phyloP scores from a whole-genome alignment of 2,797 vertebrate species.

The Atherinosoma microstoma region DNA sequence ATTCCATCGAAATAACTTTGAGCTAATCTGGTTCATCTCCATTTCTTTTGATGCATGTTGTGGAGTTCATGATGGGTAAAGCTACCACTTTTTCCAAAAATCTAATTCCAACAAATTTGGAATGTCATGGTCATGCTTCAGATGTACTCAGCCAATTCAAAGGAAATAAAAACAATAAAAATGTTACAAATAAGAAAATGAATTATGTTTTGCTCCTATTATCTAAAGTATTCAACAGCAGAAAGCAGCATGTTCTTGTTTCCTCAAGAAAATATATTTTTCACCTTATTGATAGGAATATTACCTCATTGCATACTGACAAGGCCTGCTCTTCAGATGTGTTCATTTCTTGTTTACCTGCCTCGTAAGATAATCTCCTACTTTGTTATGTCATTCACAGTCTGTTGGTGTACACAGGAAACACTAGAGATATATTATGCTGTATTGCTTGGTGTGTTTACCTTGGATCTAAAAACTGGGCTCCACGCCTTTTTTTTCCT shows the following conservation, averaged over 20 bases:
- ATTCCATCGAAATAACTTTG: no score
- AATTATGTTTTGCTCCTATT: not conserved
- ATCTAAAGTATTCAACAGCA: not conserved
- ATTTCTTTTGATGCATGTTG: not conserved
- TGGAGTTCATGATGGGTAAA: no score
- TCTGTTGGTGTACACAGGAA: constrained; percentile 18
- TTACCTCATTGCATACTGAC: not conserved
- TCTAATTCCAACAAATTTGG: not conserved
- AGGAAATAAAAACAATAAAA: not conserved
- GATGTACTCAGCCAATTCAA: not conserved
- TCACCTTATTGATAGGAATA: not conserved
- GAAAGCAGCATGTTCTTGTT: not conserved
- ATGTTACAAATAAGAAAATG: not conserved
- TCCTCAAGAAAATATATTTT: not conserved
- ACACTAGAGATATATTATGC: constrained; percentile 26
- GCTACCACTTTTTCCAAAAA: not conserved
- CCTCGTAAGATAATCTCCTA: not conserved
- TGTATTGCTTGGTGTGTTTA: constrained; percentile 49
- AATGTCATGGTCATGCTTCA: not conserved
- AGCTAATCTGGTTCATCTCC: not conserved
- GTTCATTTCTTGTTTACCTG: not conserved
- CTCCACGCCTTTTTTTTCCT: constrained; percentile 38
- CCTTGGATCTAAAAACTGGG: constrained; percentile 43
- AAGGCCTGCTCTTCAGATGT: not conserved
- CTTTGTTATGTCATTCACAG: constrained; percentile 8